Conservation (phyloP, 2,888 invertebrate genomes). For the Eugnorisma glareosa region DNA sequence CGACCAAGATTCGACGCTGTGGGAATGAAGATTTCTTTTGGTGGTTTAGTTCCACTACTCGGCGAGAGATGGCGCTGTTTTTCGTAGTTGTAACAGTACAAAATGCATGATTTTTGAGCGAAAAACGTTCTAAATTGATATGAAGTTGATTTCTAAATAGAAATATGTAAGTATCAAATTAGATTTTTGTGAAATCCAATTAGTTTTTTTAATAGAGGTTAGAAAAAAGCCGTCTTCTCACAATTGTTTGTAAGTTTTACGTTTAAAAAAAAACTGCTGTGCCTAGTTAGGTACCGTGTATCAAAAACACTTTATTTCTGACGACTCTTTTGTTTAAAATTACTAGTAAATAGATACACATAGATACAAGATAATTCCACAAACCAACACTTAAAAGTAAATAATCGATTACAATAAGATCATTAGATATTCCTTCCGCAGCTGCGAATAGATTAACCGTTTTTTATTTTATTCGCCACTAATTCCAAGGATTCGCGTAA, state of each 20-base stretch:
- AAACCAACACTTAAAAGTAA: slow-evolving; percentile 21
- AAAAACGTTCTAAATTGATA: no score
- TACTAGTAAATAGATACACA: not conserved
- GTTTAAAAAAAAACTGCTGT: not conserved
- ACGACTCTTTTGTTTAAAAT: not conserved
- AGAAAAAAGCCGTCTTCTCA: not conserved
- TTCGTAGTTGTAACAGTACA: not conserved
- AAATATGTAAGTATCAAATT: not conserved
- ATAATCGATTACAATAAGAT: slow-evolving; percentile 47
- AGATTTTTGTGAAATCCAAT: not conserved
- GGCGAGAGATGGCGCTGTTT: slow-evolving; percentile 77
- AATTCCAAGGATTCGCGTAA: slow-evolving; percentile 62
- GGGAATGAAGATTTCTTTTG: slow-evolving; percentile 47
- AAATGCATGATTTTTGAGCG: rapidly evolving
- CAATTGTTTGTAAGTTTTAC: not conserved
- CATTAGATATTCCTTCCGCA: slow-evolving; percentile 65
- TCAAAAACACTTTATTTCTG: not conserved
- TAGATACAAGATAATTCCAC: not conserved
- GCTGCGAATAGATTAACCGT: slow-evolving; percentile 62
- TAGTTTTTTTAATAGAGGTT: not conserved
- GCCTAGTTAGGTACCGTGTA: not conserved
- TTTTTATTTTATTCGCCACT: slow-evolving; percentile 63
- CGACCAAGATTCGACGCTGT: slow-evolving; percentile 50
- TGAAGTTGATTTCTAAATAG: not conserved
- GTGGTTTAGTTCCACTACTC: slow-evolving; percentile 74